A percentile compares a stretch with the other conserved stretches of the same genome.
These are phyloP conservation scores for Coturnix japonica DNA, from an alignment of 2,113 vertebrate species.

Conservation along the genomic window DNA sequence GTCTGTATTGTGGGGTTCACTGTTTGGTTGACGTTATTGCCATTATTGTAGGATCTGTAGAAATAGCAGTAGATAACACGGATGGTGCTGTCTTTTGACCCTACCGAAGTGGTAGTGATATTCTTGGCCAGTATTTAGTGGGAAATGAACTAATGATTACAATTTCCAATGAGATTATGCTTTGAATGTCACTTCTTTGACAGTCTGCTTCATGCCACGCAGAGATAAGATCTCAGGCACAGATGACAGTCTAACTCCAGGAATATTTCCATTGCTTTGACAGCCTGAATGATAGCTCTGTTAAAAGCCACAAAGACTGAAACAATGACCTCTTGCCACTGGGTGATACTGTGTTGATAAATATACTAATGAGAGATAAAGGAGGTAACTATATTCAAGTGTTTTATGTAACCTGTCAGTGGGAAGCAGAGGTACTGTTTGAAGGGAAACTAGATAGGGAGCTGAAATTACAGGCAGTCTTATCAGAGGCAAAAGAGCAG, in stretches of 20 bases:
- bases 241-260: slow-evolving; percentile 41
- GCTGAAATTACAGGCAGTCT: slow-evolving; percentile 51
- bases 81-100: slow-evolving; percentile 47
- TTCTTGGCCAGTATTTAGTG: slow-evolving; percentile 30
- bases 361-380: slow-evolving; percentile 40
- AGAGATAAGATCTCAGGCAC: slow-evolving; percentile 20
- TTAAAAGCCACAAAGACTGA: slow-evolving; percentile 3
- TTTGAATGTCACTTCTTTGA: slow-evolving; percentile 47
- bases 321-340: slow-evolving; percentile 23
- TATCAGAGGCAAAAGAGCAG: slow-evolving; percentile 25
- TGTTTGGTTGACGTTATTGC: background rate
- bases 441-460: slow-evolving; percentile 33
- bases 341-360: slow-evolving; percentile 1
- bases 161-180: slow-evolving; percentile 36
- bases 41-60: background rate
- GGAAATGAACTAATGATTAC: slow-evolving; percentile 46
- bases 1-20: background rate
- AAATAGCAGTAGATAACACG: background rate
- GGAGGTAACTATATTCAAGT: background rate
- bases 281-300: slow-evolving; percentile 34
- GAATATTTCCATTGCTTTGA: slow-evolving; percentile 36
- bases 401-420: background rate
- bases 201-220: background rate
- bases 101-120: background rate
- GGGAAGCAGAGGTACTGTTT: background rate